Evolutionary conservation across 2,888 invertebrate species (phyloP).

Genomic region (Rhogogaster chlorosoma): DNA sequence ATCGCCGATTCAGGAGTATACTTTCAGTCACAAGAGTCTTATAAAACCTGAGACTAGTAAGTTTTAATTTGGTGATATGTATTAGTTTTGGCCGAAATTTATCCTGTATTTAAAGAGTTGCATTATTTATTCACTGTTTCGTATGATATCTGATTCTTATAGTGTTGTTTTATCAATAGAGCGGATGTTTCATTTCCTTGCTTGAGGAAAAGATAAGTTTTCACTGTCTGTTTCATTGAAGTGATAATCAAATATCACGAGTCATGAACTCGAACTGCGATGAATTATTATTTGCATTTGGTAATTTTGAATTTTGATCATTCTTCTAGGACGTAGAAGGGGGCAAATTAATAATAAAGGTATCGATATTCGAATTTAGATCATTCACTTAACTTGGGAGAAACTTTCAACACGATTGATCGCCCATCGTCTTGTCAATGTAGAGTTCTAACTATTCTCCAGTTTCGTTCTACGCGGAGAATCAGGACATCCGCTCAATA

Average conservation of each 20-base stretch:
- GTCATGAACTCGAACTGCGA: neutral
- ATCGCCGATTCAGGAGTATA: conserved; percentile 44
- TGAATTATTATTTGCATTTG: conserved; percentile 6
- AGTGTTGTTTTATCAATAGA: conserved; percentile 2
- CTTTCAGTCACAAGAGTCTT: conserved; percentile 54
- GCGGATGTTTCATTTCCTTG: conserved; percentile 25
- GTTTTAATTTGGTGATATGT: conserved; percentile 32
- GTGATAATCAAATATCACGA: neutral
- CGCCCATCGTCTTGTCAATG: neutral
- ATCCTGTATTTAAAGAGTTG: neutral
- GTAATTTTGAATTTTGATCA: conserved; percentile 47
- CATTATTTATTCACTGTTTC: neutral
- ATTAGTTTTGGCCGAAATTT: neutral
- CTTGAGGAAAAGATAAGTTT: neutral
- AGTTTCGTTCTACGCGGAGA: neutral
- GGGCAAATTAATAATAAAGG: conserved; percentile 35
- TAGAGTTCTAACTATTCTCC: neutral
- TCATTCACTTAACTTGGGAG: neutral
- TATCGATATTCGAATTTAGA: conserved; percentile 29
- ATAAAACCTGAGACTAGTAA: conserved; percentile 77
- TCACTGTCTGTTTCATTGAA: neutral
- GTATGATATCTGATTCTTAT: conserved; percentile 5
- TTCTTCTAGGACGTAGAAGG: conserved; percentile 50
- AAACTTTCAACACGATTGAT: conserved; percentile 12
- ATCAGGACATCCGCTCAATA: conserved; percentile 21